Evolutionary conservation across 2,888 invertebrate species (phyloP).

Genomic region (Oasisia sp.): DNA sequence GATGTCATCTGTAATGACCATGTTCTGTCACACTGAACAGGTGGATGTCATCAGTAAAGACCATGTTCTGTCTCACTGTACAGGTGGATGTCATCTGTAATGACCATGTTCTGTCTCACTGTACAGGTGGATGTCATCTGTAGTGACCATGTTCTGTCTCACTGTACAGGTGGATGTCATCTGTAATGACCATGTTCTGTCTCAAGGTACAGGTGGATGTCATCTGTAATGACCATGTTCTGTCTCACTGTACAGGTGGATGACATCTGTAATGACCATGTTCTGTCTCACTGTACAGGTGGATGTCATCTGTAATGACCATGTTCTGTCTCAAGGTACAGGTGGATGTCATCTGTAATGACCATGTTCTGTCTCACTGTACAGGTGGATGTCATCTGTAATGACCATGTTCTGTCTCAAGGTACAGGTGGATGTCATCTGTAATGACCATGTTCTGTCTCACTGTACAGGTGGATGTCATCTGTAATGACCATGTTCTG

Average conservation of each 20-base stretch:
- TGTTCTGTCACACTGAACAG: constrained; percentile 38
- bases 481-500: neutral
- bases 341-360: too few species aligned
- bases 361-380: neutral
- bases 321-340: constrained; percentile 31
- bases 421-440: constrained; percentile 51
- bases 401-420: neutral
- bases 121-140: constrained; percentile 53
- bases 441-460: neutral
- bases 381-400: too few species aligned
- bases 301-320: too few species aligned
- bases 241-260: constrained; percentile 45
- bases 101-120: neutral
- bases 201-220: constrained; percentile 47
- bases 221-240: neutral
- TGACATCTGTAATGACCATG: too few species aligned
- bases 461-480: constrained; percentile 48
- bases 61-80: neutral
- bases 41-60: too few species aligned
- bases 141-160: constrained; percentile 14
- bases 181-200: neutral
- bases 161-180: constrained; percentile 49
- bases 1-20: too few species aligned
- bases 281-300: constrained; percentile 41
- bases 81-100: too few species aligned